Evolutionary conservation across 2,797 vertebrate genomes (phyloP), one percentile per base, ranked within the genome.

Genomic region (Ambastaia sidthimunki): DNA sequence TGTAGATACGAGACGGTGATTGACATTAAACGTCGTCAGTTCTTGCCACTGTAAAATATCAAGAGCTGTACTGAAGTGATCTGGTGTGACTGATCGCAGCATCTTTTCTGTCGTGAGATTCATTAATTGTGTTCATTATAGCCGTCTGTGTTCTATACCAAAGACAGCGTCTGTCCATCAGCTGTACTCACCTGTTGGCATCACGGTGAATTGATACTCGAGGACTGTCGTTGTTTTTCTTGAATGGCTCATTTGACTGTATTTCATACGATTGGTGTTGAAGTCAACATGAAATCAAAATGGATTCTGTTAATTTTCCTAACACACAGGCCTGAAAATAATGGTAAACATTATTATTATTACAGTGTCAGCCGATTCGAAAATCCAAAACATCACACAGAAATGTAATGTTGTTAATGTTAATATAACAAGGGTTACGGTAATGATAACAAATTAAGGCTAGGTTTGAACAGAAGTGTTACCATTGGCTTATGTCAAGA

Each of bases 121-220:
- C 70, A 89, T 84, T 87, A 85, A 86, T 89, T 85, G 89, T 89
- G 90, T 87, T 85, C 88, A 82, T 83, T 87, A 84, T 87, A 79
- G 79, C 88, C 74, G 83, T 88, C 88, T 91, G 88, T 91, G 86
- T 93, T 93, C 90, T 93, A 94, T 94, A 96, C 96, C 96, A 98
- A 96, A 97, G 95, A 96, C 92, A 87, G 86, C 86, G 87, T 90
- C 77, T 88, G 84, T 87, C 85, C 71, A 87, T 83, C 82, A 91
- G 82, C 77, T 90, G 86, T 88, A 87, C 86, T 80, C 85, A 86
- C 71, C 80, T 82, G 83, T 82, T 82, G 85, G 82, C 89, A 85
- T 87, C 83, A 85, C 85, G 86, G 88, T 78, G 76, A 85, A 84
- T 76, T 47, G 54, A 83, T 74, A 68, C 85, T 83, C 19, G 66